Evolutionary conservation across 2,797 vertebrate genomes (phyloP).

Genomic region (Todus mexicanus): DNA sequence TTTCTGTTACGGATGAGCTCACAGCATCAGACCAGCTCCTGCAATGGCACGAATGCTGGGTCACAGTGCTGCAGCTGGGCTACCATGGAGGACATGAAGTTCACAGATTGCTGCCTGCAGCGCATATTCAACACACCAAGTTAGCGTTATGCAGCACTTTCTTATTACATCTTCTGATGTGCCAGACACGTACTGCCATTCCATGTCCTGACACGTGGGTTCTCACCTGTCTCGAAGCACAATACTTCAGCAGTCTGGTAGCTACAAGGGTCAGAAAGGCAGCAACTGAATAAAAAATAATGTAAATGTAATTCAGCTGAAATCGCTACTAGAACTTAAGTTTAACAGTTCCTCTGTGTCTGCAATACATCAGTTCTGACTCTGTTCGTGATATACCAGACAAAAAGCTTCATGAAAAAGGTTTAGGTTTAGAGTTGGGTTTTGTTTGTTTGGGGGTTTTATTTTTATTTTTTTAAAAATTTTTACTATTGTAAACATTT

Average conservation of each 20-base stretch:
- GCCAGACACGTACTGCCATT: not conserved
- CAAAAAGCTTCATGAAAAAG: not conserved
- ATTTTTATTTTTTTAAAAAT: not conserved
- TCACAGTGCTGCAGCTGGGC: not conserved
- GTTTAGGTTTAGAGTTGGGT: fast-evolving
- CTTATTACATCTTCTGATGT: not conserved
- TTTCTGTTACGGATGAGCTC: not conserved
- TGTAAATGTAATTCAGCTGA: not conserved
- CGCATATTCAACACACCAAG: fast-evolving
- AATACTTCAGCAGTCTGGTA: not conserved
- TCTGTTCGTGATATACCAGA: not conserved
- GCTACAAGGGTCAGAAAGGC: not conserved
- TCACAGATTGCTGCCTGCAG: not conserved
- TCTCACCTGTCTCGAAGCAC: not conserved
- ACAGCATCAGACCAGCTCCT: not conserved
- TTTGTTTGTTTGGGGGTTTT: too few species aligned
- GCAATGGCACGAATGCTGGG: not conserved
- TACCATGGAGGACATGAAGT: fast-evolving
- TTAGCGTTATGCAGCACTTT: not conserved
- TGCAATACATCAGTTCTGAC: not conserved
- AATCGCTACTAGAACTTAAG: not conserved
- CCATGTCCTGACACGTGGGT: not conserved
- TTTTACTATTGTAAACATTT: not conserved
- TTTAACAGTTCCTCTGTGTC: not conserved
- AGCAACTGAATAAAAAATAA: not conserved